These are phyloP conservation scores for Mionectes macconnelli DNA, from an alignment of 2,113 vertebrate genomes.

Conservation along the genomic window DNA sequence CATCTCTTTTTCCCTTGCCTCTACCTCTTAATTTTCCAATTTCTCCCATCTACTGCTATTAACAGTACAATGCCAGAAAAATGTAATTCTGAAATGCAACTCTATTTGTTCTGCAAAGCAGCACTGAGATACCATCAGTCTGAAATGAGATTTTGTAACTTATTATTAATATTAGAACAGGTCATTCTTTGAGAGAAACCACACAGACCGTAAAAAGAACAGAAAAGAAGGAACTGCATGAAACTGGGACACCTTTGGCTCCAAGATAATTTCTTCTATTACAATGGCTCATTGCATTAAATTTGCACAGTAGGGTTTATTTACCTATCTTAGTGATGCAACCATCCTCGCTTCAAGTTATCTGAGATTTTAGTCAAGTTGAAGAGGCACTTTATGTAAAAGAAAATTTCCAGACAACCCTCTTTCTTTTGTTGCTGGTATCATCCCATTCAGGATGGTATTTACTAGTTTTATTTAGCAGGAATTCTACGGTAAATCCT, in stretches of 20 bases:
- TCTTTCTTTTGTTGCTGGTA: not conserved
- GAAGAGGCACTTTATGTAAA: not conserved
- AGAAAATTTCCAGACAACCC: not conserved
- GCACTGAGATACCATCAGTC: slow-evolving; percentile 7
- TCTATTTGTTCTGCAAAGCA: slow-evolving; percentile 57
- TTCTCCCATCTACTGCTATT: slow-evolving; percentile 31
- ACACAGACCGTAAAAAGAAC: not conserved
- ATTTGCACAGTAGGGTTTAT: slow-evolving; percentile 22
- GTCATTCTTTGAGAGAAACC: slow-evolving; percentile 57
- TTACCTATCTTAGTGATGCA: slow-evolving; percentile 21
- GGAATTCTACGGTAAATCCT: not conserved
- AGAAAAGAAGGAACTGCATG: not conserved
- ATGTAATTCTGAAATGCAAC: slow-evolving; percentile 14
- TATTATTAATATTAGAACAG: slow-evolving; percentile 45
- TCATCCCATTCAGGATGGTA: not conserved
- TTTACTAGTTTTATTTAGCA: not conserved
- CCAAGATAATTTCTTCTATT: slow-evolving; percentile 18
- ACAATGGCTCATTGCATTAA: slow-evolving; percentile 3
- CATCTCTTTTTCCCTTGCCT: not conserved
- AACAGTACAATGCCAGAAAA: not conserved
- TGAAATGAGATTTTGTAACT: slow-evolving; percentile 54
- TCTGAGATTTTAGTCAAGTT: not conserved
- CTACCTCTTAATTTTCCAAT: slow-evolving; percentile 45
- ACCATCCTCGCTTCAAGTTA: not conserved
- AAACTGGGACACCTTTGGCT: slow-evolving; percentile 17